These are phyloP conservation scores for Phortica okadai DNA, from an alignment of 2,888 invertebrate genomes.

Conservation along the genomic window DNA sequence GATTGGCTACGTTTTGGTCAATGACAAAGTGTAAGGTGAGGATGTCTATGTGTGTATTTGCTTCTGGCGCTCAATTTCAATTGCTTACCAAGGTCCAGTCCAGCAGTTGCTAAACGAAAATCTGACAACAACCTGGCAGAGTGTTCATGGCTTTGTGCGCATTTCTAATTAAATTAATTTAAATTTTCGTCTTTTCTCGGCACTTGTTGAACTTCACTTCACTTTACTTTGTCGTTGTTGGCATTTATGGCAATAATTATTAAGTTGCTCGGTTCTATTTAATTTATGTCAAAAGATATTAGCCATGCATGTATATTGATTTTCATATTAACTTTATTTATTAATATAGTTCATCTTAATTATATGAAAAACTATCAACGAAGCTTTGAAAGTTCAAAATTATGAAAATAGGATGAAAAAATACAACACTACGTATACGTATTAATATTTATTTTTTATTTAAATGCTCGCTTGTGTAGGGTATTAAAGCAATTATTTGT, in stretches of 20 bases:
- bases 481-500: too few relatives aligned
- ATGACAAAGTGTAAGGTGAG: not conserved
- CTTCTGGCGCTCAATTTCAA: slow-evolving; percentile 11
- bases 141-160: not conserved
- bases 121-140: not conserved
- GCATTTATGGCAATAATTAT: not conserved
- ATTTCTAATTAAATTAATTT: not conserved
- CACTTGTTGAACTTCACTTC: not conserved
- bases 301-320: too few relatives aligned
- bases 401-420: too few relatives aligned
- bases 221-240: not conserved
- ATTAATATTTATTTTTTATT: too few relatives aligned
- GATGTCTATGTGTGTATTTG: not conserved
- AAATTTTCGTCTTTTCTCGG: not conserved
- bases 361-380: too few relatives aligned
- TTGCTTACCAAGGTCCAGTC: not conserved
- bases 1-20: not conserved
- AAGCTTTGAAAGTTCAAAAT: too few relatives aligned
- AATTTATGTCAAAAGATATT: not conserved
- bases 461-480: too few relatives aligned
- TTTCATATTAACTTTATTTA: too few relatives aligned
- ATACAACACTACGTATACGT: too few relatives aligned
- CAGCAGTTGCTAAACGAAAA: too few relatives aligned
- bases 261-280: not conserved
- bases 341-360: too few relatives aligned